Conservation (phyloP, 2,797 vertebrate species). For the Apogon talboti region DNA sequence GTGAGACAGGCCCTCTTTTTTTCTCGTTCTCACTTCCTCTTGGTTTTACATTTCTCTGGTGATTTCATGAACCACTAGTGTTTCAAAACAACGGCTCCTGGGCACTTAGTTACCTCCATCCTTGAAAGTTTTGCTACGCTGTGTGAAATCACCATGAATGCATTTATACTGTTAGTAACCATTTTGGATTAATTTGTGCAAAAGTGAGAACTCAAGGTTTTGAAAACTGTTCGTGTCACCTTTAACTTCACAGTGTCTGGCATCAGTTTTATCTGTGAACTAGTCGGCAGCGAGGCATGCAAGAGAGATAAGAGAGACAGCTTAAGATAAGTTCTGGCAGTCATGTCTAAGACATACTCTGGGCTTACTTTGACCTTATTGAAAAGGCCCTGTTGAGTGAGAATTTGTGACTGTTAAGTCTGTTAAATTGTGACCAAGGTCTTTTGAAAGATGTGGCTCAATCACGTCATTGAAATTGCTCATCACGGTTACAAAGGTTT, state of each 20-base stretch:
- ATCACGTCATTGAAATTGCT: conserved; percentile 2
- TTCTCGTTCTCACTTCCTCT: conserved; percentile 28
- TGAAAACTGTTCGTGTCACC: background rate
- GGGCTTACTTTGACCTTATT: conserved; percentile 19
- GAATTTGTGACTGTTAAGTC: background rate
- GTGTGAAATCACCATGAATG: conserved; percentile 17
- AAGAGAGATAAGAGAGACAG: conserved; percentile 27
- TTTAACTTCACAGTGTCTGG: conserved; percentile 16
- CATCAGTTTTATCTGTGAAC: conserved; percentile 26
- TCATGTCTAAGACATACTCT: conserved; percentile 5
- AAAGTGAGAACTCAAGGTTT: background rate
- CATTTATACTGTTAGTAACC: background rate
- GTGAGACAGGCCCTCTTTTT: conserved; percentile 13
- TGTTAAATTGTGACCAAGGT: conserved; percentile 4
- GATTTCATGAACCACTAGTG: background rate
- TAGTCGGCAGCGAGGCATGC: conserved; percentile 13
- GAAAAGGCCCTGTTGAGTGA: background rate
- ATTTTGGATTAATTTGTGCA: background rate
- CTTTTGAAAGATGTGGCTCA: conserved; percentile 25
- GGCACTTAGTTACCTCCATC: background rate
- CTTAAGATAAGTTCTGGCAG: conserved; percentile 22
- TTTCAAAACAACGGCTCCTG: conserved; percentile 28
- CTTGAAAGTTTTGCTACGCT: background rate
- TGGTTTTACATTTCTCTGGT: background rate
- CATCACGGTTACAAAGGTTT: conserved; percentile 16